Conservation (phyloP, 2,113 vertebrate species). For the Gambusia holbrooki region DNA sequence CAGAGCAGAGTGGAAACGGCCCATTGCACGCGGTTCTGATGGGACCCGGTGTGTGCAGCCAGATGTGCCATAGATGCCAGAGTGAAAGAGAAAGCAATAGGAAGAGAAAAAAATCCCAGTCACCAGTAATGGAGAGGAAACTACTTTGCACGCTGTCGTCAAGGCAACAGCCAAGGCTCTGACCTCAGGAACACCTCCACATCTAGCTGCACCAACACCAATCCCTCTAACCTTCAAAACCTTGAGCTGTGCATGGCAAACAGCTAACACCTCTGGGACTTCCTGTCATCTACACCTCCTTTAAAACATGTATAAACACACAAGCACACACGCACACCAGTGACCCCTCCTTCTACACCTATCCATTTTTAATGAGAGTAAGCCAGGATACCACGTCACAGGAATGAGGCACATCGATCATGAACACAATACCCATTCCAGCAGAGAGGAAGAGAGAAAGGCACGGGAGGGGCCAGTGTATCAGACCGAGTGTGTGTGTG, state of each 20-base stretch:
- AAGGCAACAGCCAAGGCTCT: slow-evolving; percentile 76
- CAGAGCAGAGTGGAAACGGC: slow-evolving; percentile 28
- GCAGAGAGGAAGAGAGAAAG: slow-evolving; percentile 42
- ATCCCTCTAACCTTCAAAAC: slow-evolving; percentile 51
- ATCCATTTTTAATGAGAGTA: slow-evolving; percentile 95
- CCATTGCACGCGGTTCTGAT: slow-evolving; percentile 38
- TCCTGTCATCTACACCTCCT: slow-evolving; percentile 68
- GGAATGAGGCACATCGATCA: slow-evolving; percentile 95
- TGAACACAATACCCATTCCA: slow-evolving; percentile 71
- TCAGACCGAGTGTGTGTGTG: not conserved
- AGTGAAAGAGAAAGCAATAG: slow-evolving; percentile 22
- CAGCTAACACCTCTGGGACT: slow-evolving; percentile 80
- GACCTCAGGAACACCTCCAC: slow-evolving; percentile 70
- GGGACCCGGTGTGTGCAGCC: slow-evolving; percentile 39
- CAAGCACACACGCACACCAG: slow-evolving; percentile 40
- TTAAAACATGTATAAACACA: slow-evolving; percentile 60
- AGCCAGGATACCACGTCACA: slow-evolving; percentile 82
- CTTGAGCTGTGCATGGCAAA: slow-evolving; percentile 68
- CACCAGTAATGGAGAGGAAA: slow-evolving; percentile 59
- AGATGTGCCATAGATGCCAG: slow-evolving; percentile 52
- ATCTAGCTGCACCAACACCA: slow-evolving; percentile 25
- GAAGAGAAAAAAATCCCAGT: slow-evolving; percentile 46
- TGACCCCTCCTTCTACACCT: slow-evolving; percentile 58
- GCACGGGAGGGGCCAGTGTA: slow-evolving; percentile 25
- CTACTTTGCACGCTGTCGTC: slow-evolving; percentile 66